Conservation (phyloP, 1,140 invertebrate species). For the Coelopa frigida region DNA sequence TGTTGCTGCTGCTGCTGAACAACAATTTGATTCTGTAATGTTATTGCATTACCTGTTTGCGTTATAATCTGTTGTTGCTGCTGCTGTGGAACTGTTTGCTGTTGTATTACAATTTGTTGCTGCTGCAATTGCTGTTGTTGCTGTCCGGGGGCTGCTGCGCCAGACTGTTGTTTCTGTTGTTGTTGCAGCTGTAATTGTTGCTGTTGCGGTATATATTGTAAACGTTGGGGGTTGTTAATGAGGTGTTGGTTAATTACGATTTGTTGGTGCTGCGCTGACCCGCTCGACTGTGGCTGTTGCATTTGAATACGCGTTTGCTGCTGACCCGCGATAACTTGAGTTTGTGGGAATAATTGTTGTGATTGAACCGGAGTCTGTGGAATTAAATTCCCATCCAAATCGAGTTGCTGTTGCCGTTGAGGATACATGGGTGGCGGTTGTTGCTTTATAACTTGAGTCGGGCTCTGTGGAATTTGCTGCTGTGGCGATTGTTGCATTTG, state of each 20-base stretch:
- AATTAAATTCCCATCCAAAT: conserved; percentile 1
- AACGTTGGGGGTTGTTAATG: conserved; percentile 28
- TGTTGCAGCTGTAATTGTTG: conserved; percentile 29
- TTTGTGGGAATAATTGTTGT: conserved; percentile 23
- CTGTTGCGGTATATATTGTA: conserved; percentile 39
- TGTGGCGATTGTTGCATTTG: conserved; percentile 43
- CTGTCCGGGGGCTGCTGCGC: conserved; percentile 8
- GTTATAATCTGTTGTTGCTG: conserved; percentile 15
- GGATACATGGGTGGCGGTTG: conserved; percentile 18
- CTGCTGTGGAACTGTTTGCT: conserved; percentile 18
- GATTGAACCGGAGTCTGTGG: conserved; percentile 15
- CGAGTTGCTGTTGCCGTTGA: conserved; percentile 8
- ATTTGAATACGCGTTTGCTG: conserved; percentile 26
- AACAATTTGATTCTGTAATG: conserved; percentile 31
- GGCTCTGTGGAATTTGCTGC: conserved; percentile 23
- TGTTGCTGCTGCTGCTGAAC: conserved; percentile 31
- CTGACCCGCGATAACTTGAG: conserved; percentile 19
- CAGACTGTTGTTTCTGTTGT: conserved; percentile 22
- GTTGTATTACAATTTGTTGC: conserved; percentile 30
- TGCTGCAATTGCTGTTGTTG: conserved; percentile 23
- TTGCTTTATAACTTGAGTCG: conserved; percentile 18
- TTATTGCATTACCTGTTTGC: conserved; percentile 8
- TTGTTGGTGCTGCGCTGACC: conserved; percentile 20
- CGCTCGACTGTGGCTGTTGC: conserved; percentile 29
- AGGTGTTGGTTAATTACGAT: conserved; percentile 43